A percentile compares a stretch with the other conserved stretches of the same genome.
Conservation (phyloP, 2,888 invertebrate species). For the Noctua fimbriata region DNA sequence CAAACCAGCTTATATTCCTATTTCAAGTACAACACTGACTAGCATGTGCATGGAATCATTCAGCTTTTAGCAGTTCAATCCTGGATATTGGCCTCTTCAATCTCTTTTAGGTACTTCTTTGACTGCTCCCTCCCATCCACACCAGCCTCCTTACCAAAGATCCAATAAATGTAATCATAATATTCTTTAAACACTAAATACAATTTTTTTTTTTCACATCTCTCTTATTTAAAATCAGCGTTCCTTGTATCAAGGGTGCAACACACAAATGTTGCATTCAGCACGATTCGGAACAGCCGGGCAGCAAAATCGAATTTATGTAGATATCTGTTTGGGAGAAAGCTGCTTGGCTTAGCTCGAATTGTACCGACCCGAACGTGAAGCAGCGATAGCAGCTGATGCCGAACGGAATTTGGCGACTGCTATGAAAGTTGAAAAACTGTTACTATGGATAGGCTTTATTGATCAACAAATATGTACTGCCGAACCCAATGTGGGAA, state of each 20-base stretch:
- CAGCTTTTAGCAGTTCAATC: not conserved
- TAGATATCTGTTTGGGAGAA: not conserved
- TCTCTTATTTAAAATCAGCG: not conserved
- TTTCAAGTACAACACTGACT: not conserved
- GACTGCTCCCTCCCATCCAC: not conserved
- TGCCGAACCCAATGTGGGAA: not conserved
- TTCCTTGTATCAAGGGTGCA: not conserved
- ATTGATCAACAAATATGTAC: not conserved
- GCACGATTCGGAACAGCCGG: not conserved
- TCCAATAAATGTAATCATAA: not conserved
- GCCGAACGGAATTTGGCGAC: not conserved
- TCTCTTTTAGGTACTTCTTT: not conserved
- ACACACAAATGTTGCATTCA: not conserved
- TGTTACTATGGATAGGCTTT: not conserved
- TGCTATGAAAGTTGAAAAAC: not conserved
- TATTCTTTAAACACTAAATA: not conserved
- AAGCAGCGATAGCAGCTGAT: not conserved
- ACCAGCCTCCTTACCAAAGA: not conserved
- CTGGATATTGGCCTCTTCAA: not conserved
- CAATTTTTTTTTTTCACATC: not conserved
- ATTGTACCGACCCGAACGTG: not conserved
- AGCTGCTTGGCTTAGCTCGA: not conserved
- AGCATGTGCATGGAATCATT: not conserved
- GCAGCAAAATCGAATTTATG: not conserved
- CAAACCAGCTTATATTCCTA: not conserved